Evolutionary conservation across 2,888 invertebrate species (phyloP).

Genomic region (Athalia circularis): DNA sequence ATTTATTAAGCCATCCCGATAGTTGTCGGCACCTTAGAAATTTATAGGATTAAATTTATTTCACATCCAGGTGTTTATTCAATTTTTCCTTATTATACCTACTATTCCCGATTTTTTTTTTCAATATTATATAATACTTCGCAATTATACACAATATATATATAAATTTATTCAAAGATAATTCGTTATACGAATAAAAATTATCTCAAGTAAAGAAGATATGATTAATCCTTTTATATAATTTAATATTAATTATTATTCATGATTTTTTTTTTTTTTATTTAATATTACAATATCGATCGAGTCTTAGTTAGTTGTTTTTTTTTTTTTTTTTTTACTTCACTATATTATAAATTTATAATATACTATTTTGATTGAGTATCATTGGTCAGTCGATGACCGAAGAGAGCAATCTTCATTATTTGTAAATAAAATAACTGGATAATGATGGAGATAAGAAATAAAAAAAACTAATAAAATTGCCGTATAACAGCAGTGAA

Average conservation of each 20-base stretch:
- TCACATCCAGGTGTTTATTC: too few species aligned
- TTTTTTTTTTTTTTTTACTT: neutral
- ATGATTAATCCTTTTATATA: neutral
- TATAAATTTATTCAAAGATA: neutral
- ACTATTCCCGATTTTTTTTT: too few species aligned
- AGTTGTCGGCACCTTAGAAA: too few species aligned
- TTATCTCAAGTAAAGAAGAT: conserved; percentile 8
- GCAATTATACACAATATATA: neutral
- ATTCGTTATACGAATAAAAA: conserved; percentile 5
- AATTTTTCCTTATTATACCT: too few species aligned
- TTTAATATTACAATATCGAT: conserved; percentile 13
- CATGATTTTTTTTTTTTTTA: neutral
- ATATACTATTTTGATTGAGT: neutral
- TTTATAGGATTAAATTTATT: too few species aligned
- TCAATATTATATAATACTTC: too few species aligned
- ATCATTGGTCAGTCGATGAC: neutral
- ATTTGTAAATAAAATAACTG: too few species aligned
- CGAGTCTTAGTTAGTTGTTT: neutral
- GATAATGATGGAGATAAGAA: too few species aligned
- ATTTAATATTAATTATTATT: neutral
- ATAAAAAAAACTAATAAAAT: too few species aligned
- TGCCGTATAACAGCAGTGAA: too few species aligned
- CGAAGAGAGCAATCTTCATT: too few species aligned
- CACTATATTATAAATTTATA: neutral
- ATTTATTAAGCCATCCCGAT: too few species aligned